These are phyloP conservation scores for Geodia barretti DNA, from an alignment of 37 sponge, comb jelly and placozoan species.

Conservation along the genomic window DNA sequence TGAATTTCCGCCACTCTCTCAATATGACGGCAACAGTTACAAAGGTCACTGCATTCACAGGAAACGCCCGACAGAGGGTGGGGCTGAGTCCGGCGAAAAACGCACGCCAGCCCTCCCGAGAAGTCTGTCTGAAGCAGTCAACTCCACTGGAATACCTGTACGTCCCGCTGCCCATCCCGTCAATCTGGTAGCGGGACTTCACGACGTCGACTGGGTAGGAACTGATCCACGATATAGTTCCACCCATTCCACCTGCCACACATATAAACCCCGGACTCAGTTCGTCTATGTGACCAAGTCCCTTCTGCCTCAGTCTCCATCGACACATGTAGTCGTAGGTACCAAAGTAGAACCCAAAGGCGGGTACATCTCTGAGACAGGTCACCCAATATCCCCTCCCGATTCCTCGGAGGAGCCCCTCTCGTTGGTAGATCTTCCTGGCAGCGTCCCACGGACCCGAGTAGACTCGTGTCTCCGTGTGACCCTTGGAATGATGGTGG, in stretches of 20 bases:
- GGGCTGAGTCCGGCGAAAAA: conserved; percentile 81
- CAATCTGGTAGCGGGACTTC: conserved; percentile 84
- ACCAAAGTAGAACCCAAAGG: conserved; percentile 77
- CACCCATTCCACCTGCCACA: conserved; percentile 77
- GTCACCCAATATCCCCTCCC: conserved; percentile 70
- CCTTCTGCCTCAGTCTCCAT: background rate
- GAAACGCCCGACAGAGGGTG: conserved; percentile 82
- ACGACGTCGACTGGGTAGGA: conserved; percentile 88
- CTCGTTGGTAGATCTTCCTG: conserved; percentile 48
- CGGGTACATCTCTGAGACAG: conserved; percentile 70
- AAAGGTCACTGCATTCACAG: conserved; percentile 84
- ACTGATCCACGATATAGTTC: conserved; percentile 56
- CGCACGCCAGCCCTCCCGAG: conserved; percentile 43
- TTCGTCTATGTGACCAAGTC: conserved; percentile 12
- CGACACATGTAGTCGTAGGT: conserved; percentile 64
- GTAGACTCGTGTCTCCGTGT: conserved; percentile 17
- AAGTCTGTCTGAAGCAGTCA: conserved; percentile 81
- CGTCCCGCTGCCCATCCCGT: conserved; percentile 51
- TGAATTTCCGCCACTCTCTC: conserved; percentile 37
- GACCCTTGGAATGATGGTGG: background rate
- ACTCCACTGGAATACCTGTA: conserved; percentile 49
- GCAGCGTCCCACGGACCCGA: conserved; percentile 62
- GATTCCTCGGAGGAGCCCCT: conserved; percentile 67
- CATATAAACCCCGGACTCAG: conserved; percentile 35
- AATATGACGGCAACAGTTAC: conserved; percentile 62